A percentile compares a stretch with the other conserved stretches of the same genome.
Evolutionary conservation across 2,113 vertebrate genomes (phyloP).

Genomic region (Thunnus thynnus): DNA sequence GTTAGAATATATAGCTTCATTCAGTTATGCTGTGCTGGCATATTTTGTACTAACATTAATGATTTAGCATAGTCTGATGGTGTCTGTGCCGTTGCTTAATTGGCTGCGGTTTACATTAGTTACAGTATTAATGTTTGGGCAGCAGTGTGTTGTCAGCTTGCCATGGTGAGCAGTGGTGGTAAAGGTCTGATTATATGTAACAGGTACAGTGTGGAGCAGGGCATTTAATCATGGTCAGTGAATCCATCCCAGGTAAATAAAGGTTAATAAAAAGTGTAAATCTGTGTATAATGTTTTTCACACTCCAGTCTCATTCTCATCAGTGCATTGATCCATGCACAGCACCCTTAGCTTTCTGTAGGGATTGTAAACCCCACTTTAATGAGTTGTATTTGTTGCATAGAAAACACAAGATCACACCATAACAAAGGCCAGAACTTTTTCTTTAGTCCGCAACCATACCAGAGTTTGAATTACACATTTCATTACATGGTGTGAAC

Average conservation of each 20-base stretch:
- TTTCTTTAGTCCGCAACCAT: not conserved
- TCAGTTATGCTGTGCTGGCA: conserved; percentile 27
- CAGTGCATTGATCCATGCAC: conserved; percentile 35
- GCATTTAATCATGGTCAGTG: conserved; percentile 10
- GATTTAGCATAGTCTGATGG: conserved; percentile 1
- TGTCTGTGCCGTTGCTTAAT: conserved; percentile 1
- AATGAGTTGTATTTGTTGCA: conserved; percentile 29
- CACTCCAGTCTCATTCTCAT: not conserved
- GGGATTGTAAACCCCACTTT: conserved; percentile 21
- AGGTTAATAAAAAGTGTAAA: conserved; percentile 40
- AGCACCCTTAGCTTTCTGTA: not conserved
- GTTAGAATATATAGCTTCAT: not conserved
- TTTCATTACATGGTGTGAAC: not conserved
- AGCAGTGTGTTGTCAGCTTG: not conserved
- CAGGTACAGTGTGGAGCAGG: not conserved
- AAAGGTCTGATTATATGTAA: conserved; percentile 1
- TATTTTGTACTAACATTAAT: conserved; percentile 8
- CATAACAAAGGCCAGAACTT: not conserved
- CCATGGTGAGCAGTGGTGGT: not conserved
- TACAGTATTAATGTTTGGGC: conserved; percentile 8
- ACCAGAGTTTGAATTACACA: not conserved
- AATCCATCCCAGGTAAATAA: conserved; percentile 16
- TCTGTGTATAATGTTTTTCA: conserved; percentile 44
- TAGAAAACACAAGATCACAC: conserved; percentile 15
- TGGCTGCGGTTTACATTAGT: not conserved